Conservation (phyloP, 2,797 vertebrate species). For the Toxotes lorentzi region DNA sequence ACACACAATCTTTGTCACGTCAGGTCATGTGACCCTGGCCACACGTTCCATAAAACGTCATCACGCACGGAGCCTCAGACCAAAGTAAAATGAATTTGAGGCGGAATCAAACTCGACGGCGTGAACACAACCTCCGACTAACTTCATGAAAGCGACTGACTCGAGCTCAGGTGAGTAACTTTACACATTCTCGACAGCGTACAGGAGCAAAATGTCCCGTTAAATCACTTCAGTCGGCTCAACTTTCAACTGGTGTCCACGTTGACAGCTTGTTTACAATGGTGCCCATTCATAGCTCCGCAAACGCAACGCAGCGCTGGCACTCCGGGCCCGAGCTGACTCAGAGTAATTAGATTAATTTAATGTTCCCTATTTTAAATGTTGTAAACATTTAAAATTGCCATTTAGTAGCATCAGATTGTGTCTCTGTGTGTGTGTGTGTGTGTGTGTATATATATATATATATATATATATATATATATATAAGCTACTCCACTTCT, state of each 20-base stretch:
- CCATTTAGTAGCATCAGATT: neutral
- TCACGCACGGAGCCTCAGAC: slow-evolving; percentile 28
- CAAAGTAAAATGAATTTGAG: slow-evolving; percentile 33
- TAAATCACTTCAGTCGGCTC: fast-evolving
- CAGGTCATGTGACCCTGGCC: neutral
- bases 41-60: slow-evolving; percentile 22
- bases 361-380: too few species aligned
- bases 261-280: slow-evolving; percentile 78
- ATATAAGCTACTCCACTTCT: neutral
- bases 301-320: neutral
- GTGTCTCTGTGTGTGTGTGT: too few species aligned
- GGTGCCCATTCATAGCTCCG: slow-evolving; percentile 60
- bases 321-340: neutral
- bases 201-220: fast-evolving
- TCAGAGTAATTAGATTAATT: neutral
- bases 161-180: slow-evolving; percentile 52
- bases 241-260: slow-evolving; percentile 56
- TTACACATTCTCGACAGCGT: fast-evolving
- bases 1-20: neutral
- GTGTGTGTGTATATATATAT: too few species aligned
- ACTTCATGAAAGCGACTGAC: neutral
- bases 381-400: too few species aligned
- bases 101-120: slow-evolving; percentile 15
- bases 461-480: too few species aligned
- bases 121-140: too few species aligned